Evolutionary conservation across 23 tunicate genomes (phyloP).

Genomic region (Ascidia mentula): DNA sequence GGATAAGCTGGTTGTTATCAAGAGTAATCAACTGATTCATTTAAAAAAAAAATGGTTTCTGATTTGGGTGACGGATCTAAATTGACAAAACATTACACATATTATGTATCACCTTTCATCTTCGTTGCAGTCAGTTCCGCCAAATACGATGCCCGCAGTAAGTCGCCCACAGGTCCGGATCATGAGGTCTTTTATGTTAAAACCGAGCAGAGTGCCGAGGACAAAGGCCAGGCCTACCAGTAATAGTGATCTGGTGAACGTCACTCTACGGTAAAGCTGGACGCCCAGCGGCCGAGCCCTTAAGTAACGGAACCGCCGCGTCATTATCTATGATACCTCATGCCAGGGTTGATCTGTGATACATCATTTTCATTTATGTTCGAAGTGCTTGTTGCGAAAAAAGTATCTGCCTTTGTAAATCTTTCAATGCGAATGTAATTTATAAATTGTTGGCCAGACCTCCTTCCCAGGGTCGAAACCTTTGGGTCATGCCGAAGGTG

Average conservation of each 20-base stretch:
- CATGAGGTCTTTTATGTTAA: conserved; percentile 49
- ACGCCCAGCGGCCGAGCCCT: background rate
- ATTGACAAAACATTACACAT: background rate
- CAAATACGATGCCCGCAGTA: background rate
- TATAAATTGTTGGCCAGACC: too few species aligned
- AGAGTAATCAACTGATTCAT: background rate
- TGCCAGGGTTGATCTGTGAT: background rate
- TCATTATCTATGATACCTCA: background rate
- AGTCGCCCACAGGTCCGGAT: background rate
- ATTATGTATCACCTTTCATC: background rate
- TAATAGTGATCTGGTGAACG: background rate
- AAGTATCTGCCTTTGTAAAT: too few species aligned
- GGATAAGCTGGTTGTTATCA: too few species aligned
- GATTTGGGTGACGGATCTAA: background rate
- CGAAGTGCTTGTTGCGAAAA: too few species aligned
- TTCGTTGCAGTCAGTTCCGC: background rate
- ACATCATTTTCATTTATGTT: background rate
- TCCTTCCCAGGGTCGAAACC: too few species aligned
- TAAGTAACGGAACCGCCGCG: background rate
- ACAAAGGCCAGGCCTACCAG: background rate
- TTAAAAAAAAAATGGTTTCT: background rate
- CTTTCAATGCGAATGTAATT: too few species aligned
- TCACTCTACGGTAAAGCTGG: background rate
- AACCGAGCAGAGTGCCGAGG: conserved; percentile 42
- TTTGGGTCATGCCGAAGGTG: too few species aligned